phyloP scores from a whole-genome alignment of 2,797 vertebrate genomes.

The Crax fasciolata region DNA sequence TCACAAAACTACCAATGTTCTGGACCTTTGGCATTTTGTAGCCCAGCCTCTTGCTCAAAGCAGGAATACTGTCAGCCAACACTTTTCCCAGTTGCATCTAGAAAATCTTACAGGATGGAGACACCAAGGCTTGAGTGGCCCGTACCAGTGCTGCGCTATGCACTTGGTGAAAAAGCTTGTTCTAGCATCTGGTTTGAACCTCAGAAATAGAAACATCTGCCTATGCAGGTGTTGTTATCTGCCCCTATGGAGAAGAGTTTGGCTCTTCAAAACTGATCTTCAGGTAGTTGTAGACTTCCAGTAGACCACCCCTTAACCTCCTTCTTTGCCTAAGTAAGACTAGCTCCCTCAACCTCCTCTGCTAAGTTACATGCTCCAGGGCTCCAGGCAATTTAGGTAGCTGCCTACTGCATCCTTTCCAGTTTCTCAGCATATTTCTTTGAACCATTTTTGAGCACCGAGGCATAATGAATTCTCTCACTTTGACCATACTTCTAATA shows the following conservation, averaged over 20 bases:
- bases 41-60: neutral
- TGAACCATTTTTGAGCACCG: neutral
- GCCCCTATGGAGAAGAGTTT: neutral
- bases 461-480: neutral
- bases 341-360: neutral
- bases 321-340: neutral
- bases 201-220: neutral
- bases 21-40: neutral
- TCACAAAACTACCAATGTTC: neutral
- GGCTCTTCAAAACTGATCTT: neutral
- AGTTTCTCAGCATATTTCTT: neutral
- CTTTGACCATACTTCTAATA: neutral
- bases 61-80: neutral
- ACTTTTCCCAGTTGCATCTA: neutral
- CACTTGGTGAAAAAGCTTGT: neutral
- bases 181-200: neutral
- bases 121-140: neutral
- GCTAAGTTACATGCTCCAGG: neutral
- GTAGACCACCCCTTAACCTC: neutral
- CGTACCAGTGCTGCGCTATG: neutral
- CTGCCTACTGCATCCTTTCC: neutral
- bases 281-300: neutral
- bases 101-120: neutral
- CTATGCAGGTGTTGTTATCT: neutral
- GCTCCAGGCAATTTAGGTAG: neutral